phyloP scores from a whole-genome alignment of 2,113 vertebrate genomes.

The Gallinago jamesoni region DNA sequence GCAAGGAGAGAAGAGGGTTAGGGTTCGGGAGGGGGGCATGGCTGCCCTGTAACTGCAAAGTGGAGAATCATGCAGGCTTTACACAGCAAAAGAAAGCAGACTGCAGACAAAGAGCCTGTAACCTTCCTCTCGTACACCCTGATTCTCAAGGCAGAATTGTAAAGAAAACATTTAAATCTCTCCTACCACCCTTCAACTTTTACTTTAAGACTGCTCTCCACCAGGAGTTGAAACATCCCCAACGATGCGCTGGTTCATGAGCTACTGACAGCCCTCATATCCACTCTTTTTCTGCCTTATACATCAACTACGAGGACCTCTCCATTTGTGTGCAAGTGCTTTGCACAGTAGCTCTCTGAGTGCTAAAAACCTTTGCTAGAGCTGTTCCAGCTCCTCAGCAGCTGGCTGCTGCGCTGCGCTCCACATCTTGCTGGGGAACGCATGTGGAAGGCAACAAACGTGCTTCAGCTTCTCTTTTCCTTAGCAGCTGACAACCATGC shows the following conservation, averaged over 20 bases:
- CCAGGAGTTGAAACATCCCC: neutral
- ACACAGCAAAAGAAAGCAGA: neutral
- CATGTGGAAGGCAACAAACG: slow-evolving; percentile 32
- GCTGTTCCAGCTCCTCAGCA: neutral
- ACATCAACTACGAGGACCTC: neutral
- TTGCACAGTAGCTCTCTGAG: neutral
- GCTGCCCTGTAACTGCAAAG: neutral
- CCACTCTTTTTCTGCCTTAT: neutral
- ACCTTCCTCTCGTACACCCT: neutral
- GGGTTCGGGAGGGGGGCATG: neutral
- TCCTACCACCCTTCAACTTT: neutral
- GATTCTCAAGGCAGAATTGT: neutral
- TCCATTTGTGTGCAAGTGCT: neutral
- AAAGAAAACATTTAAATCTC: neutral
- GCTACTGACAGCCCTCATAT: neutral
- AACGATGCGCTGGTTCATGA: neutral
- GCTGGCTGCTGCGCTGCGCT: neutral
- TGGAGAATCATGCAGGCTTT: neutral
- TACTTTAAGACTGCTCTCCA: neutral
- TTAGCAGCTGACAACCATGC: slow-evolving; percentile 19
- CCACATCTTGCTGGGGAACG: neutral
- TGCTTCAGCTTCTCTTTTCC: neutral
- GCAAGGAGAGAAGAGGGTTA: neutral
- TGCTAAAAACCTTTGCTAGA: neutral
- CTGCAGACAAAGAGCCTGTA: neutral